phyloP scores from a whole-genome alignment of 2,888 invertebrate genomes.

The Hypercompe scribonia region DNA sequence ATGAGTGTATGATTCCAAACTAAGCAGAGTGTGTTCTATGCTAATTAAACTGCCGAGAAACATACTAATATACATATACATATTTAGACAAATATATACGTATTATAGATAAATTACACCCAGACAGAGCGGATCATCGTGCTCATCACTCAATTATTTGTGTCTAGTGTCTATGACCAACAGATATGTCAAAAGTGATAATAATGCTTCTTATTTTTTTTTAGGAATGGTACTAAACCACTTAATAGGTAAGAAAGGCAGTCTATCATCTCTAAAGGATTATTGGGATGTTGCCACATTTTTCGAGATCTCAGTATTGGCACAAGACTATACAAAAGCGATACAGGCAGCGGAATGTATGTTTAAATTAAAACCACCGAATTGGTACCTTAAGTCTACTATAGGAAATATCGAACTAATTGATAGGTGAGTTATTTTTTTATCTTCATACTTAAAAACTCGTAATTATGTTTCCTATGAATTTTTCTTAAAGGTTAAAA shows the following conservation, averaged over 20 bases:
- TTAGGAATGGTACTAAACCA: conserved; percentile 96
- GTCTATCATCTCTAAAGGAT: conserved; percentile 95
- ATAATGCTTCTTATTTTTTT: conserved; percentile 67
- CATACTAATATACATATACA: too few relatives aligned
- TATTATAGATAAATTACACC: too few relatives aligned
- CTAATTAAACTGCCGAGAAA: too few relatives aligned
- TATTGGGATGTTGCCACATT: conserved; percentile 99
- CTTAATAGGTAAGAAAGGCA: conserved; percentile 98
- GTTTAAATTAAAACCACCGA: conserved; percentile 96
- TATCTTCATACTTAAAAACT: not conserved
- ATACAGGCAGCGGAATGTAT: conserved; percentile 98
- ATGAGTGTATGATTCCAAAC: too few relatives aligned
- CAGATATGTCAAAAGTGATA: too few relatives aligned
- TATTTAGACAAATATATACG: too few relatives aligned
- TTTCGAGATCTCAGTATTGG: conserved; percentile 98
- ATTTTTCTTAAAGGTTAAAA: too few relatives aligned
- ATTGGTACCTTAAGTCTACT: conserved; percentile 98
- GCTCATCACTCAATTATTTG: too few relatives aligned
- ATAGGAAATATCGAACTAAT: conserved; percentile 98
- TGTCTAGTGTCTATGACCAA: too few relatives aligned
- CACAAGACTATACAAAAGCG: conserved; percentile 98
- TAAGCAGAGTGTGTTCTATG: too few relatives aligned
- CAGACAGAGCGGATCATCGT: too few relatives aligned
- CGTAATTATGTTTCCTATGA: too few relatives aligned
- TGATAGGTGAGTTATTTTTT: conserved; percentile 86